These are phyloP conservation scores for Pseudeuparius sepicola DNA, from an alignment of 2,888 invertebrate genomes.

Conservation along the genomic window DNA sequence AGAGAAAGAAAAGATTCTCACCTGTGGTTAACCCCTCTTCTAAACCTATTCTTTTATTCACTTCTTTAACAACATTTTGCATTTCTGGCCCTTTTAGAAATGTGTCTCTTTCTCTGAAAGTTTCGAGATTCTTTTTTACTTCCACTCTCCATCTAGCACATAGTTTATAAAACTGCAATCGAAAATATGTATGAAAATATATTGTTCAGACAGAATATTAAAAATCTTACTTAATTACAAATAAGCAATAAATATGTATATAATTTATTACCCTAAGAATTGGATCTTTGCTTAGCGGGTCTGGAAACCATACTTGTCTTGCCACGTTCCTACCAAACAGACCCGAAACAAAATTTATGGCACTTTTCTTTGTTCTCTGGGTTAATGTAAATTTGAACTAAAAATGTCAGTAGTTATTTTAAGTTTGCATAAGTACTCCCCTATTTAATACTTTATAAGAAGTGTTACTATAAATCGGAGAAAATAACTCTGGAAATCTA, in stretches of 20 bases:
- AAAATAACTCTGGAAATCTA: slow-evolving; percentile 56
- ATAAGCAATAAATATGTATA: slow-evolving; percentile 5
- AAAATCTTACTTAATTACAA: not conserved
- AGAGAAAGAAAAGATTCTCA: slow-evolving; percentile 35
- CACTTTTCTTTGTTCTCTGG: slow-evolving; percentile 66
- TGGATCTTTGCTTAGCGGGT: slow-evolving; percentile 45
- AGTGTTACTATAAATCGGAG: slow-evolving; percentile 49
- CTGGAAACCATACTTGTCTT: slow-evolving; percentile 52
- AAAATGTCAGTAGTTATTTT: slow-evolving; percentile 2
- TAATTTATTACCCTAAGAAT: slow-evolving; percentile 33
- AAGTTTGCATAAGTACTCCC: slow-evolving; percentile 9
- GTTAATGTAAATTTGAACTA: slow-evolving; percentile 71
- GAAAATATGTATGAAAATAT: not conserved
- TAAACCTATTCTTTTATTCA: slow-evolving; percentile 53
- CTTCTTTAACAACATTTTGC: slow-evolving; percentile 44
- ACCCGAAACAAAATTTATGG: slow-evolving; percentile 62
- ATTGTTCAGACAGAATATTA: not conserved
- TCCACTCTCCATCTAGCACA: slow-evolving; percentile 34
- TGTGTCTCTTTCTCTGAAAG: slow-evolving; percentile 25
- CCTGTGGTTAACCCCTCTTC: slow-evolving; percentile 41
- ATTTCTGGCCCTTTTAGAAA: slow-evolving; percentile 35
- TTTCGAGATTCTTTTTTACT: slow-evolving; percentile 32
- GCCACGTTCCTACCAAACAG: slow-evolving; percentile 59
- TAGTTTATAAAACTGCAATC: slow-evolving; percentile 36
- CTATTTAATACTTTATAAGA: slow-evolving; percentile 39